Evolutionary conservation across 1,140 invertebrate species (phyloP).

Genomic region (Sminthurinus signatus): DNA sequence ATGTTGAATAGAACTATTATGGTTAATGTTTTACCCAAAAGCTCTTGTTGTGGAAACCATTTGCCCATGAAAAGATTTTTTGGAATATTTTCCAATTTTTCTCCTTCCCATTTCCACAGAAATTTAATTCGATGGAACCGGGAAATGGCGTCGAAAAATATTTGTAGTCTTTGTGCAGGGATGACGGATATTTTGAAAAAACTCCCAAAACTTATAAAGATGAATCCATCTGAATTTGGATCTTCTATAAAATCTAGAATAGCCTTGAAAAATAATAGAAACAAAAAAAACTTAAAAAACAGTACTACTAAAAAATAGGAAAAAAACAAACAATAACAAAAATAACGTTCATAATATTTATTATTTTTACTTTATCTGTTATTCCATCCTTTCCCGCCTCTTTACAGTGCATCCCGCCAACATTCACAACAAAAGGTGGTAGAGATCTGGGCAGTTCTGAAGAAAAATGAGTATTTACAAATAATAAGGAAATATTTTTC

Average conservation of each 20-base stretch:
- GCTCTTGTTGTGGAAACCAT: slow-evolving; percentile 78
- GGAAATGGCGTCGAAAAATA: slow-evolving; percentile 20
- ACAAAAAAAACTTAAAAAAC: background rate
- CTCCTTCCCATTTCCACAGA: slow-evolving; percentile 20
- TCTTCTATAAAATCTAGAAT: slow-evolving; percentile 17
- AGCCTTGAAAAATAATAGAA: slow-evolving; percentile 2
- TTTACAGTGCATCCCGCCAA: slow-evolving; percentile 12
- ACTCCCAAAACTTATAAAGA: slow-evolving; percentile 28
- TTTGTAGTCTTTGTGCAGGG: background rate
- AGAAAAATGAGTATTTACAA: slow-evolving; percentile 19
- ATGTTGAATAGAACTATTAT: too few relatives aligned
- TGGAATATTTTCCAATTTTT: background rate
- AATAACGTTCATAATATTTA: background rate
- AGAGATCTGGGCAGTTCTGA: slow-evolving; percentile 10
- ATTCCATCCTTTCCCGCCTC: background rate
- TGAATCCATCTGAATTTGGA: slow-evolving; percentile 21
- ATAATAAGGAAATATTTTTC: slow-evolving; percentile 9
- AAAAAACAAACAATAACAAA: background rate
- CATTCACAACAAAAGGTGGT: slow-evolving; percentile 4
- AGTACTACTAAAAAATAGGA: background rate
- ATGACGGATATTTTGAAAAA: slow-evolving; percentile 2
- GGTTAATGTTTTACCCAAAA: slow-evolving; percentile 62
- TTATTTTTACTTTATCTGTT: background rate
- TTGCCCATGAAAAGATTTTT: slow-evolving; percentile 16
- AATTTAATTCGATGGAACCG: slow-evolving; percentile 17